Base-by-base conservation (phyloP, 1,140 invertebrate species). In the Drosophila pandora region DNA sequence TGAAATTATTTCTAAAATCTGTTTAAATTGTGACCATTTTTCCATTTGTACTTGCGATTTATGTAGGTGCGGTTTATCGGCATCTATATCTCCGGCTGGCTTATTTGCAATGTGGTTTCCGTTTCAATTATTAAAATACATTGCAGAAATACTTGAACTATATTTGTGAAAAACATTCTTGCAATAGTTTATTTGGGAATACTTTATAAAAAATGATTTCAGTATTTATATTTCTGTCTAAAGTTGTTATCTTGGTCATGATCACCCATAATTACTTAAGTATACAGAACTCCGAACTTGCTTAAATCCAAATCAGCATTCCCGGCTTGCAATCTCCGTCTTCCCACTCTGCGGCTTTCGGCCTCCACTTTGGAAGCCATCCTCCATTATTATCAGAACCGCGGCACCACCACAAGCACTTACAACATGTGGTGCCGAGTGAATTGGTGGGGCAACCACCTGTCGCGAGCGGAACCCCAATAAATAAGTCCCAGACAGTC, bases 381-480 rank as follows among this genome's bases (percentile, higher is more conserved):
- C 32, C 64, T 4, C 17, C 49, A 53, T 30, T 54, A 55, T 47
- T 28, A 48, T 23, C 50, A 25, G 30, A 47, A 39, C 47, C 22
- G 10, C 28, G 17, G 23, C 43, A 32, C 41, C 32, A 47, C 43
- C 32, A 43, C 50, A 43, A 55, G 53, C 65, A 61, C 43, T 56
- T 56, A 57, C 61, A 53, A 23, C 69, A 57, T 75, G 63, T 59
- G 53, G 60, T 21, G 32, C 34, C 30, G 23, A 65, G 56, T 49
- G 58, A 49, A 39, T 56, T 69, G 65, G 65, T 32, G 65, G 65
- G 82, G 77, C 59, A 87, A 82, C 82, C 82, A 87, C 83, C 82
- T 85, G 82, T 85, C 82, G 82, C 82, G 83, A 78, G 34, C 47
- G 63, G 70, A 68, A 63, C 71, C 53, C 61, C 71, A 75, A 75